phyloP scores from a whole-genome alignment of 2,113 vertebrate species.

The Dicerorhinus sumatrensis region DNA sequence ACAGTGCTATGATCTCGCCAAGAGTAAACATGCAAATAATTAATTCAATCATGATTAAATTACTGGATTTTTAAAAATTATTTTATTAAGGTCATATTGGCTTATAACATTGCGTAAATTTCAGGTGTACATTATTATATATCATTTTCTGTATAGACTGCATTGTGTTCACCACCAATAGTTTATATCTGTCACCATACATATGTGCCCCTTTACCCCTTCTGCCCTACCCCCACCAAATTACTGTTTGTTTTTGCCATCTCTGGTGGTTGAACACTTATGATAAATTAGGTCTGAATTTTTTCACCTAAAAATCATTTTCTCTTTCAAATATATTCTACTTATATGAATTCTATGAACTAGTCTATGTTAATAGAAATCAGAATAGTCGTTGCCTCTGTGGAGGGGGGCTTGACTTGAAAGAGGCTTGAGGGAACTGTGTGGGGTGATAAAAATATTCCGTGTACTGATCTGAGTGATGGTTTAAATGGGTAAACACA shows the following conservation, averaged over 20 bases:
- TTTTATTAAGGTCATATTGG: too few relatives aligned
- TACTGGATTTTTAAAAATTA: too few relatives aligned
- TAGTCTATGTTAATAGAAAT: not conserved
- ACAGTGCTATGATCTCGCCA: not conserved
- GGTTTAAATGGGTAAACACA: not conserved
- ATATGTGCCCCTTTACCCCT: too few relatives aligned
- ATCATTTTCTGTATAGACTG: too few relatives aligned
- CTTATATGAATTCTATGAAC: not conserved
- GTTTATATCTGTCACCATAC: too few relatives aligned
- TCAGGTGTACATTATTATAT: too few relatives aligned
- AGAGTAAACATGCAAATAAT: not conserved
- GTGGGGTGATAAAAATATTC: not conserved
- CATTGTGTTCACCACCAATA: too few relatives aligned
- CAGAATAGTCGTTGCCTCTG: not conserved
- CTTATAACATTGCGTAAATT: too few relatives aligned
- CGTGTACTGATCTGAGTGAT: not conserved
- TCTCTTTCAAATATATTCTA: slow-evolving; percentile 15
- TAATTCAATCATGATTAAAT: not conserved
- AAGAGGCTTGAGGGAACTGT: not conserved
- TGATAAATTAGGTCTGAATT: not conserved
- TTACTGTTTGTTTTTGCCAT: not conserved
- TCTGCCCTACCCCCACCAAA: too few relatives aligned
- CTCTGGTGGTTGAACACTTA: not conserved
- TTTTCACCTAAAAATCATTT: slow-evolving; percentile 53
- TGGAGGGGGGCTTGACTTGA: not conserved